Conservation (phyloP, 2,888 invertebrate genomes). For the Nesidiocoris tenuis region DNA sequence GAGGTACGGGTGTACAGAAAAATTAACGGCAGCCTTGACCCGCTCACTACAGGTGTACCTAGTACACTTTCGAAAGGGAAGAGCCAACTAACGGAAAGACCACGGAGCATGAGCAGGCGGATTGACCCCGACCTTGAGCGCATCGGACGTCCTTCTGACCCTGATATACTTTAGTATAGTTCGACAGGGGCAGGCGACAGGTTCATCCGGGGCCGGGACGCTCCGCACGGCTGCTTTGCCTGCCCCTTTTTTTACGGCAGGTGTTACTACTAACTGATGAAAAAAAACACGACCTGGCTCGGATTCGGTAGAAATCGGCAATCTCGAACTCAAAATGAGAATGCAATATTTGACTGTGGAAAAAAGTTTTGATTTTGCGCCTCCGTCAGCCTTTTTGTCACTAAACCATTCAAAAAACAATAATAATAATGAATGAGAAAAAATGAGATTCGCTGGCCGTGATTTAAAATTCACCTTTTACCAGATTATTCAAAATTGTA, state of each 20-base stretch:
- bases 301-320: too few species aligned
- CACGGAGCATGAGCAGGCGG: neutral
- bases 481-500: too few species aligned
- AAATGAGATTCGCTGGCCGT: too few species aligned
- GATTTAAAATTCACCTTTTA: too few species aligned
- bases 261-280: neutral
- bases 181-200: neutral
- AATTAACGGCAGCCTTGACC: neutral
- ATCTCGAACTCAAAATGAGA: too few species aligned
- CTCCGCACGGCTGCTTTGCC: neutral
- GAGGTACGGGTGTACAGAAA: too few species aligned
- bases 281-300: too few species aligned
- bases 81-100: neutral
- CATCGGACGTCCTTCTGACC: slow-evolving; percentile 13
- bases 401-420: too few species aligned
- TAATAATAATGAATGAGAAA: too few species aligned
- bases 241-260: neutral
- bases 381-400: too few species aligned
- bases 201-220: neutral
- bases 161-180: neutral
- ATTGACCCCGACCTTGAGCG: slow-evolving; percentile 8
- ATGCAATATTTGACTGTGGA: too few species aligned
- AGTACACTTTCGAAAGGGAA: neutral
- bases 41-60: neutral
- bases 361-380: too few species aligned